phyloP scores from a whole-genome alignment of 2,888 invertebrate genomes.

The Nebria salina region DNA sequence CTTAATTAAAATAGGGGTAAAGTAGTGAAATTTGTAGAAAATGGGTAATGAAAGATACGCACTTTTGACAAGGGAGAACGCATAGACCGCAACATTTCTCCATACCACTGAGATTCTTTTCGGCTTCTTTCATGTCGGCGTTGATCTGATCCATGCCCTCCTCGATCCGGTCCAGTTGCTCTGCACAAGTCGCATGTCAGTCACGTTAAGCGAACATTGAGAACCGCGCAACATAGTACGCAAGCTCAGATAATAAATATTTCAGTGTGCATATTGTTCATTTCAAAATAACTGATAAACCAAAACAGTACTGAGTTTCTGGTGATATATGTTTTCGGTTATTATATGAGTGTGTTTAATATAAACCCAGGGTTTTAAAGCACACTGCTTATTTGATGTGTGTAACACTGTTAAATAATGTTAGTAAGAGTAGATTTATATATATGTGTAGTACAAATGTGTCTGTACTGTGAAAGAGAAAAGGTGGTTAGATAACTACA shows the following conservation, averaged over 20 bases:
- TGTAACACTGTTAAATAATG: neutral
- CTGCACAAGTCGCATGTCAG: constrained; percentile 65
- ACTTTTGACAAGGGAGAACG: constrained; percentile 99
- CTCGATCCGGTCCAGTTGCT: constrained; percentile 99
- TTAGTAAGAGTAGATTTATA: neutral
- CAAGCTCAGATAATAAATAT: constrained; percentile 23
- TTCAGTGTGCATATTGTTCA: constrained; percentile 16
- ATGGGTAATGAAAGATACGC: constrained; percentile 58
- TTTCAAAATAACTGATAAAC: neutral
- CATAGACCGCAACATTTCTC: constrained; percentile 99
- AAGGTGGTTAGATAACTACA: constrained; percentile 32
- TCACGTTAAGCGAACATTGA: constrained; percentile 38
- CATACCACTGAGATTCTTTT: constrained; percentile 99
- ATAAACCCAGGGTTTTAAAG: constrained; percentile 13
- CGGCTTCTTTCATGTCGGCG: constrained; percentile 99
- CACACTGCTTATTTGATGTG: neutral
- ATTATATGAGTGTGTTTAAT: neutral
- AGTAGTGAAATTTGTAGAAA: neutral
- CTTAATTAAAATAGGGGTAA: too few species aligned
- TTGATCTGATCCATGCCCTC: constrained; percentile 99
- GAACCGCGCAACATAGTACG: constrained; percentile 30
- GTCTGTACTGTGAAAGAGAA: constrained; percentile 1
- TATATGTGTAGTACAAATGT: neutral
- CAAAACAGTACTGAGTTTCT: neutral
- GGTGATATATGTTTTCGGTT: constrained; percentile 8